Conservation (phyloP, 2,797 vertebrate species). For the Danio tinwini region DNA sequence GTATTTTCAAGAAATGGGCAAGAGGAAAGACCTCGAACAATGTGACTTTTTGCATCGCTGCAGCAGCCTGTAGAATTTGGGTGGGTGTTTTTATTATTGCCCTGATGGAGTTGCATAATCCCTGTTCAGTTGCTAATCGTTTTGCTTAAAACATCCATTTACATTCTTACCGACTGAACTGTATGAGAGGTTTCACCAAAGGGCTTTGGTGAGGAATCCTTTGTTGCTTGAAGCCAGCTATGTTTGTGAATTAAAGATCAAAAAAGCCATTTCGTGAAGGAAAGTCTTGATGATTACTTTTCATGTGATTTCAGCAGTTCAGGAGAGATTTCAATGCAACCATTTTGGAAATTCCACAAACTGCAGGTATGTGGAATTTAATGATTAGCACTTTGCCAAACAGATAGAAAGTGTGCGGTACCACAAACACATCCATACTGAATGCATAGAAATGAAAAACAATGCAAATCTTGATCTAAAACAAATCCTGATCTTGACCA, state of each 20-base stretch:
- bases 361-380: neutral
- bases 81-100: constrained; percentile 18
- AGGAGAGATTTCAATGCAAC: neutral
- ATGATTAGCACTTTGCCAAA: neutral
- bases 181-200: constrained; percentile 97
- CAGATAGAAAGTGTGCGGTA: neutral
- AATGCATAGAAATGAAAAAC: neutral
- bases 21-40: constrained; percentile 4
- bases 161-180: constrained; percentile 87
- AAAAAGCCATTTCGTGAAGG: neutral
- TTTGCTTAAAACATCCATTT: constrained; percentile 89
- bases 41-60: constrained; percentile 16
- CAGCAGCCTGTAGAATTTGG: constrained; percentile 18
- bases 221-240: constrained; percentile 96
- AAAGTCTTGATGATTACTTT: neutral
- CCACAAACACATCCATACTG: neutral
- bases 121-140: constrained; percentile 36
- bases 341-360: neutral
- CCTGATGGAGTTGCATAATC: constrained; percentile 1
- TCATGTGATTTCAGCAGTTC: neutral
- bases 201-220: constrained; percentile 98
- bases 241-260: constrained; percentile 92
- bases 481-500: no score
- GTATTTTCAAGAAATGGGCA: constrained; percentile 25
- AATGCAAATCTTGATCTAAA: no score